Conservation (phyloP, 2,888 invertebrate species). For the Opisthograptis luteolata region DNA sequence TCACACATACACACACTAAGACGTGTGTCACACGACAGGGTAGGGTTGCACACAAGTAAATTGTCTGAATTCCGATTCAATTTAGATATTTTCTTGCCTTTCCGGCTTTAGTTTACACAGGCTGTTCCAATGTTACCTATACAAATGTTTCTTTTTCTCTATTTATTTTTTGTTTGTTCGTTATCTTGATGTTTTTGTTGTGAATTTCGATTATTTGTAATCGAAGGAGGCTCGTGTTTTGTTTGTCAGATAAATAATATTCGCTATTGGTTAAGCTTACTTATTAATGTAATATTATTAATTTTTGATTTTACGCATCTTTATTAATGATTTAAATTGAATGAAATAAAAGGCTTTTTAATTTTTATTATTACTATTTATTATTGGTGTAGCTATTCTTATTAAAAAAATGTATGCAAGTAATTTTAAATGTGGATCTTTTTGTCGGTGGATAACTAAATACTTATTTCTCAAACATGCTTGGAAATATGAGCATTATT, state of each 20-base stretch:
- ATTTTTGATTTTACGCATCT: no score
- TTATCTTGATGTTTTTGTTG: conserved; percentile 23
- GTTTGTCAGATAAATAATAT: background rate
- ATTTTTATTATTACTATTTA: no score
- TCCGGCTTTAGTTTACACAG: conserved; percentile 43
- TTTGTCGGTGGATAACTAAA: no score
- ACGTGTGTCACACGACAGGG: conserved; percentile 26
- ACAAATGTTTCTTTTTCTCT: no score
- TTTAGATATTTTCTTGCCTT: conserved; percentile 57
- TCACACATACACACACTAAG: background rate
- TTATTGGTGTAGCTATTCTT: no score
- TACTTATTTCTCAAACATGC: no score
- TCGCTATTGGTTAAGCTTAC: background rate
- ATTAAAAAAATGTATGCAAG: no score
- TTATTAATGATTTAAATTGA: no score
- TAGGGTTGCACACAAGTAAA: conserved; percentile 47
- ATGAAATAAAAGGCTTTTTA: no score
- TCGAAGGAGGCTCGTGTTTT: background rate
- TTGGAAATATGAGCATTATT: no score
- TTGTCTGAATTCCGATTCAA: conserved; percentile 63
- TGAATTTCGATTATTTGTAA: conserved; percentile 5
- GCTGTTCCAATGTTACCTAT: conserved; percentile 39
- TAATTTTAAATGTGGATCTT: no score
- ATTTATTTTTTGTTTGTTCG: conserved; percentile 25
- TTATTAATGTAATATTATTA: no score